Base-by-base conservation (phyloP, 2,113 vertebrate species). In the Corynorhinus townsendii region DNA sequence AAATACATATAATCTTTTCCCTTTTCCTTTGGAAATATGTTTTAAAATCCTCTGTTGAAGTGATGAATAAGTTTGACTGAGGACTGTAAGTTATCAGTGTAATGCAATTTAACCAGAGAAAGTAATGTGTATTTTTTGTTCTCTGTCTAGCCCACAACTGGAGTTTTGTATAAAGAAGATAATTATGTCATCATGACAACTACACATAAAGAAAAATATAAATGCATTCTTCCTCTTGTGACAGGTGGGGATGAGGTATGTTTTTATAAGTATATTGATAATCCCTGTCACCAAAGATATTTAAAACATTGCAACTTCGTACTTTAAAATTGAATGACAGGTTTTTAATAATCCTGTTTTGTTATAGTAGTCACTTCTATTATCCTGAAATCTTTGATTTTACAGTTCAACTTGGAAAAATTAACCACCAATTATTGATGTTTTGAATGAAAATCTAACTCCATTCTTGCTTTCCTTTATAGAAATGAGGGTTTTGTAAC, bases 171-270 rank as follows among this genome's bases (percentile, higher is more conserved):
- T 98, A 99, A 97, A 95, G 99, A 99, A 91, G 99, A 99, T 93
- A 98, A 99, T 98, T 99, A 99, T 93, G 98, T 99, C 93, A 99
- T 99, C 68, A 99, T 99, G 99, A 99, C 99, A 76, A 99, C 99
- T 43, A 96, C 98, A 68, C 99, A 99, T 97, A 99, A 99, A 97
- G 99, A 99, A 98, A 99, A 98, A 93, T 99, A 99, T 90, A 99
- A 99, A 96, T 99, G 99, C 92, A 97, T 99, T 79, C 98, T 99
- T 96, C 99, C 99, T 0, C 98, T 99, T 28, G 96, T 99, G 96
- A 97, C 98, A 8, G 93, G 97, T 82, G 99, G 98, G 89, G 99
- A 99, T 8, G 99, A 99, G 99, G 99, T 99, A 96, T 96, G 98
- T 95, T 91, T 95, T 43, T 73, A 28, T 45, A 88, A 90, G 82